These are phyloP conservation scores for Pseudolaguvia tuberculata DNA, from an alignment of 2,113 vertebrate genomes.

Conservation along the genomic window DNA sequence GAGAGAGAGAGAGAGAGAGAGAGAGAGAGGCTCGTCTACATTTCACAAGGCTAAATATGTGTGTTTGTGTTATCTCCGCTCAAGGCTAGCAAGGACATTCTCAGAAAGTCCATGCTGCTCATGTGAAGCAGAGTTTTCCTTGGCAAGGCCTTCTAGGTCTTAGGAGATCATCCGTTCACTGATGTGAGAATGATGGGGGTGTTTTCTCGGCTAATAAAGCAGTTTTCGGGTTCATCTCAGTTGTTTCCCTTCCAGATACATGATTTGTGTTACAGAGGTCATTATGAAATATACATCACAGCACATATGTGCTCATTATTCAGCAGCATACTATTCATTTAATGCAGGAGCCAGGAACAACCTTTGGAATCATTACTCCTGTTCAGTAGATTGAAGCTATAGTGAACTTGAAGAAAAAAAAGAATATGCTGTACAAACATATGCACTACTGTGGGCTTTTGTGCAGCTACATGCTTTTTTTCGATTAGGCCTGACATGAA, in stretches of 20 bases:
- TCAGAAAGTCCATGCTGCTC: constrained; percentile 44
- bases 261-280: constrained; percentile 34
- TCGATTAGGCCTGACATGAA: background rate
- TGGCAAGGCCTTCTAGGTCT: constrained; percentile 40
- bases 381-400: constrained; percentile 1
- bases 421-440: background rate
- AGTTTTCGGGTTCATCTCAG: constrained; percentile 34
- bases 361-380: constrained; percentile 14
- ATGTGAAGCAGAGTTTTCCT: constrained; percentile 43
- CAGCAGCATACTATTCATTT: constrained; percentile 21
- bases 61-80: constrained; percentile 44
- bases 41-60: constrained; percentile 22
- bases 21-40: background rate
- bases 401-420: background rate
- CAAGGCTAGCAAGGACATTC: constrained; percentile 31
- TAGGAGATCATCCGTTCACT: constrained; percentile 41
- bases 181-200: constrained; percentile 48
- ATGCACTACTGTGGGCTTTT: constrained; percentile 16
- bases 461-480: constrained; percentile 8
- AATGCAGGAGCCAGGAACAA: constrained; percentile 29
- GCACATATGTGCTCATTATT: constrained; percentile 35
- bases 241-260: constrained; percentile 29
- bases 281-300: constrained; percentile 43
- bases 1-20: background rate
- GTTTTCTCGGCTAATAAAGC: constrained; percentile 45